Evolutionary conservation across 1,140 invertebrate species (phyloP).

Genomic region (Heliothis subflexa): DNA sequence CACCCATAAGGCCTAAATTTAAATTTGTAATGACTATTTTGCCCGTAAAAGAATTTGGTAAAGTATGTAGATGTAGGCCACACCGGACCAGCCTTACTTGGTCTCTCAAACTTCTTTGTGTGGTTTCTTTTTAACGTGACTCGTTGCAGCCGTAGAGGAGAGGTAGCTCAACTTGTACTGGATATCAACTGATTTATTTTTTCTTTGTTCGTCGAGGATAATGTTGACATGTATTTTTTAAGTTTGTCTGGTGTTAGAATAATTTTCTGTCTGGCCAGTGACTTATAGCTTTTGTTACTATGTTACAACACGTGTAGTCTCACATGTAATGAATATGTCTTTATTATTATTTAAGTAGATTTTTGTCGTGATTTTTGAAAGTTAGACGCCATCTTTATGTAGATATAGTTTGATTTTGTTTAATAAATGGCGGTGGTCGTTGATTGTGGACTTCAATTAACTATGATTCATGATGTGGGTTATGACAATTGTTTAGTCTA

Average conservation of each 20-base stretch:
- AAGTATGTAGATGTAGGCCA: conserved; percentile 72
- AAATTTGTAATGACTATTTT: conserved; percentile 54
- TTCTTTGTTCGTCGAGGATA: conserved; percentile 77
- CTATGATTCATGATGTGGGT: conserved; percentile 9
- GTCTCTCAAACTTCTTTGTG: conserved; percentile 69
- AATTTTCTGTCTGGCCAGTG: conserved; percentile 66
- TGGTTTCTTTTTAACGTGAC: conserved; percentile 52
- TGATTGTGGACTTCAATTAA: conserved; percentile 14
- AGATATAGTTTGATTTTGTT: background rate
- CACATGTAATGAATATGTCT: conserved; percentile 44
- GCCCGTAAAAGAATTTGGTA: conserved; percentile 62
- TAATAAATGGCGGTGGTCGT: background rate
- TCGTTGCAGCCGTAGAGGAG: conserved; percentile 48
- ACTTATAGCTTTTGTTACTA: conserved; percentile 59
- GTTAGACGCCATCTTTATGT: background rate
- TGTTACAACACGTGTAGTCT: conserved; percentile 53
- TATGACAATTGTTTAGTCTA: conserved; percentile 12
- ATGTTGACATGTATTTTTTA: conserved; percentile 75
- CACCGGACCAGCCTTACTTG: conserved; percentile 60
- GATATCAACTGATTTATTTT: conserved; percentile 73
- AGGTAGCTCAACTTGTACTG: conserved; percentile 53
- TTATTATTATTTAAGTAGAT: conserved; percentile 13
- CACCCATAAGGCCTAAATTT: conserved; percentile 56
- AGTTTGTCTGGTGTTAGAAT: conserved; percentile 65
- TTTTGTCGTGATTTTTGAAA: conserved; percentile 2